These are phyloP conservation scores for Dicaeum eximium DNA, from an alignment of 2,113 vertebrate genomes.

Conservation along the genomic window DNA sequence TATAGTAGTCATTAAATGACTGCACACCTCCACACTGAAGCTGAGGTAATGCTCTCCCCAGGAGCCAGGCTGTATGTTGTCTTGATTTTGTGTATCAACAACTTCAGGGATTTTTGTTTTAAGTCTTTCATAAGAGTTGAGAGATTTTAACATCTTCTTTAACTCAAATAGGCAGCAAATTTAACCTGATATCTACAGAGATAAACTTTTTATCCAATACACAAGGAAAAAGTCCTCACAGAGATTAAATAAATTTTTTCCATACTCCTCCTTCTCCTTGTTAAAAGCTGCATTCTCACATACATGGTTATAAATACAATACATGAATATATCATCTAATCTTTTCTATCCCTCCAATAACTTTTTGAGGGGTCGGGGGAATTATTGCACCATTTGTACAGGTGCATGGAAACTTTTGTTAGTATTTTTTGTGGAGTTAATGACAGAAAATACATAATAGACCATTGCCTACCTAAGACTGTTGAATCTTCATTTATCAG, in stretches of 20 bases:
- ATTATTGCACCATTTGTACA: neutral
- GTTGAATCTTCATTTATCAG: neutral
- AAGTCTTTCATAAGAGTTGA: neutral
- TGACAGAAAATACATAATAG: neutral
- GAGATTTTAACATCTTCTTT: neutral
- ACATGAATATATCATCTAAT: neutral
- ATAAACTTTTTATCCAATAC: neutral
- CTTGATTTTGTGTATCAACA: neutral
- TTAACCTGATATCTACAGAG: neutral
- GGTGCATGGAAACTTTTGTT: neutral
- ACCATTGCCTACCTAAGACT: neutral
- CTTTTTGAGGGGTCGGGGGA: fast-evolving
- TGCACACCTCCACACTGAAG: neutral
- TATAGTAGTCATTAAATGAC: neutral
- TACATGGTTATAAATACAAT: neutral
- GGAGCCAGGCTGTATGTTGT: neutral
- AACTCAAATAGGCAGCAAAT: neutral
- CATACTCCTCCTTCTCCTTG: neutral
- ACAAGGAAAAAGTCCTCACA: neutral
- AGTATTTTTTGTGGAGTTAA: neutral
- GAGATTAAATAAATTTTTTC: neutral
- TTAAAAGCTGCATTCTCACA: neutral
- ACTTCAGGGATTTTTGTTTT: neutral
- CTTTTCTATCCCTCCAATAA: neutral
- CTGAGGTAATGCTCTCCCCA: neutral